phyloP scores from a whole-genome alignment of 2,797 vertebrate species.

The Erpetoichthys calabaricus region DNA sequence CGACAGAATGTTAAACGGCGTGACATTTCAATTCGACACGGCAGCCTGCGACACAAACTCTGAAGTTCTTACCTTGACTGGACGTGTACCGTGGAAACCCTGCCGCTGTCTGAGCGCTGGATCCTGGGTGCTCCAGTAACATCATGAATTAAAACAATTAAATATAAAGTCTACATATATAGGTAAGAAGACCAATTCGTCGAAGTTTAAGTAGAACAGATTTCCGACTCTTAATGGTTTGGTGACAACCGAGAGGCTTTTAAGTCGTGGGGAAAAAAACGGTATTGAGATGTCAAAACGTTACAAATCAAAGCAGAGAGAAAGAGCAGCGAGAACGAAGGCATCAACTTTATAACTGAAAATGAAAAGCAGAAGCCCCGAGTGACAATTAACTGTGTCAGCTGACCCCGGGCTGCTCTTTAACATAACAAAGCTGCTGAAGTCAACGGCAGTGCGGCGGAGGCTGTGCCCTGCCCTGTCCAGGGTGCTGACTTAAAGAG shows the following conservation, averaged over 20 bases:
- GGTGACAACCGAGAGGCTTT: no score
- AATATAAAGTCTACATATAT: constrained; percentile 1
- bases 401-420: constrained; percentile 31
- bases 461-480: constrained; percentile 45
- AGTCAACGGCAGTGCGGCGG: constrained; percentile 10
- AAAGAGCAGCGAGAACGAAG: neutral
- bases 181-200: neutral
- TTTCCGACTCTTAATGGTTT: no score
- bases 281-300: no score
- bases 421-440: constrained; percentile 29
- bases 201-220: no score
- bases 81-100: constrained; percentile 52
- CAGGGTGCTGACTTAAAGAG: constrained; percentile 55
- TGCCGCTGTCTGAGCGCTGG: constrained; percentile 47
- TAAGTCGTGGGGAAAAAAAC: no score
- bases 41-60: neutral
- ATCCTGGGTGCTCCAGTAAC: constrained; percentile 66
- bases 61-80: constrained; percentile 54
- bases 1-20: no score
- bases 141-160: constrained; percentile 28
- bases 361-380: neutral
- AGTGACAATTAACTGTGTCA: constrained; percentile 29
- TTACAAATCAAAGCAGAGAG: no score
- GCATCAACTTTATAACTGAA: neutral
- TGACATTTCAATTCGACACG: no score